Evolutionary conservation across 2,888 invertebrate species (phyloP).

Genomic region (Amaurobius ferox): DNA sequence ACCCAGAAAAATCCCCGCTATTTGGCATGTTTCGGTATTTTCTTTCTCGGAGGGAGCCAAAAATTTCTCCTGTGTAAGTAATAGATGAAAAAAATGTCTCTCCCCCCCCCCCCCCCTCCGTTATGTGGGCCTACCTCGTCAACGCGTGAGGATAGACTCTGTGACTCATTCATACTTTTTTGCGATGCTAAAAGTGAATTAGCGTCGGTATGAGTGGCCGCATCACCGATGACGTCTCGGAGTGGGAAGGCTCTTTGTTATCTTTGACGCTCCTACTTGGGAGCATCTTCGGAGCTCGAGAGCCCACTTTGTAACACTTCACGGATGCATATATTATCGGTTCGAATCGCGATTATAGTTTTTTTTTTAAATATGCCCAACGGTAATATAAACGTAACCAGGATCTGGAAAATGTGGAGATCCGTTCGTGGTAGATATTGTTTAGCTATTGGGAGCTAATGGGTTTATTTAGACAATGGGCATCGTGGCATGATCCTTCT

Average conservation of each 20-base stretch:
- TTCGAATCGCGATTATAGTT: no score
- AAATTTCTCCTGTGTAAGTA: not conserved
- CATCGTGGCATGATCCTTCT: no score
- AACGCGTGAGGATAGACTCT: not conserved
- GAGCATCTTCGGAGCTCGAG: not conserved
- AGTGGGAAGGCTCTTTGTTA: not conserved
- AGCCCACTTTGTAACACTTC: no score
- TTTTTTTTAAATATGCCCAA: no score
- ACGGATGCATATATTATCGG: no score
- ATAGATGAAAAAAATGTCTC: conserved; percentile 16
- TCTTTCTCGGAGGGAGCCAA: not conserved
- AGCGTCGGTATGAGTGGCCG: not conserved
- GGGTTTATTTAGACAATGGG: no score
- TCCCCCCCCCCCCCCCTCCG: conserved; percentile 6
- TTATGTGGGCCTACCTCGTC: not conserved
- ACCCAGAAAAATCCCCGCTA: not conserved
- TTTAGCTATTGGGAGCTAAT: no score
- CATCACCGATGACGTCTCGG: not conserved
- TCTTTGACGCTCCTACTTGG: not conserved
- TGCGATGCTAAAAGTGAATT: not conserved
- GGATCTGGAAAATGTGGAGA: no score
- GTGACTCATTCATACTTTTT: not conserved
- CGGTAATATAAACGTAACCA: no score
- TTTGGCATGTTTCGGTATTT: not conserved
- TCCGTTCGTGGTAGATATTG: no score